Evolutionary conservation across 2,888 invertebrate genomes (phyloP), one percentile per base, ranked within the genome.

Genomic region (Leucophora obtusa): DNA sequence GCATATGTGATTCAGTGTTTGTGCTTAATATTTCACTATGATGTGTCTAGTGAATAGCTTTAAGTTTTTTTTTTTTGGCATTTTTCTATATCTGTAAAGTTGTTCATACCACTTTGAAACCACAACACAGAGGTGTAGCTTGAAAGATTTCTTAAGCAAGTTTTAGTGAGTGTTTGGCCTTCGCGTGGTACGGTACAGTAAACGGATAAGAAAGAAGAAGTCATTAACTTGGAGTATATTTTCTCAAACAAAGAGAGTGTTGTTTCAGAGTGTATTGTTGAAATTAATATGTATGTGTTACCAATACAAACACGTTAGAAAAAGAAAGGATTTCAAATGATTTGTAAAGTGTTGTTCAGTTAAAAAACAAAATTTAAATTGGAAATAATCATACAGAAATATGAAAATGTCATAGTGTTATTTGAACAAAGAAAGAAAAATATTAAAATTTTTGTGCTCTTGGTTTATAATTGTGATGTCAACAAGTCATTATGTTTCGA

Each of bases 101-200:
- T 73, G 80, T 65, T 21, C 56, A 76, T 73, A 76, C 80, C 65
- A 76, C 69, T 81, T 76, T 81, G 70, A 54, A 70, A 69, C 73
- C 35, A 63, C 69, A 53, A 58, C 58, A 59, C 15, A 53, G 69
- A 76, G 69, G 69, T 81, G 81, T 77, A 53, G 80, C 33, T 82
- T 74, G 73, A 71, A 83, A 84, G 81, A 83, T 83, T 84, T 87
- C 87, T 86, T 84, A 85, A 87, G 88, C 89, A 84, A 88, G 87
- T 88, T 90, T 87, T 86, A 90, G 90, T 90, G 88, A 87, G 88
- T 89, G 89, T 88, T 89, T 89, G 89, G 89, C 89, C 89, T 89
- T 89, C 89, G 89, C 87, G 84, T 87, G 86, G 89, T 87, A 87
- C 88, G 89, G 90, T 90, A 89, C 86, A 87, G 87, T 89, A 86